Base-by-base conservation (phyloP, 2,113 vertebrate species). In the Dascyllus trimaculatus region DNA sequence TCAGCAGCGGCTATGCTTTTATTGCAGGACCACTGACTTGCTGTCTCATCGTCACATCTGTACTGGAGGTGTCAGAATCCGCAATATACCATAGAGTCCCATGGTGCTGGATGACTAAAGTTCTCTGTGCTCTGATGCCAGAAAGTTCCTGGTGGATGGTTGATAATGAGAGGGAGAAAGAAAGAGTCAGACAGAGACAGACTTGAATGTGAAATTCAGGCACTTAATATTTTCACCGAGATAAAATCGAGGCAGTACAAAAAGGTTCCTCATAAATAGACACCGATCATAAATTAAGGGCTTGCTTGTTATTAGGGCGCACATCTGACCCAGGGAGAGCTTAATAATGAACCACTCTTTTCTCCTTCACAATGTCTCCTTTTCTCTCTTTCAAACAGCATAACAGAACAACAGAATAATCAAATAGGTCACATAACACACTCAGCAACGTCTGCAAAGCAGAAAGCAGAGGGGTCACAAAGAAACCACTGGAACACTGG, bases 151-250 rank as follows among this genome's bases (percentile, higher is more conserved):
- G 21, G 49, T 2, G 3, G 64, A 62, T 72, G 17, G 71, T 45
- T 15, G 62, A 79, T 76, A 79, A 76, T 80, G 67, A 73, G 71
- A 69, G 49, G 25, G 25, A 70, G 43, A 62, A 32, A 72, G 46
- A 35, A 25, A 67, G n/a, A 38, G 40, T 35, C 32, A 35, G 32
- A 35, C 8, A 35, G 9, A 84, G 70, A 8, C 8, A 4, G 19
- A 43, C 22, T 71, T 2, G 13, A 64, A n/a, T 22, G 13, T 21
- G 18, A 43, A 48, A 54, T 45, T 5, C 43, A 70, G 46, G 53
- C 26, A 67, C 29, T 56, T 56, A n/a, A 65, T 68, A 40, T 40
- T 68, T 51, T 85, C 68, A 46, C 26, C 38, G 35, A 65, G 1
- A 81, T 60, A 56, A 72, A 78, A 76, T 62, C 11, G 24, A 66